These are phyloP conservation scores for Apistogramma diplotaenia DNA, from an alignment of 2,113 vertebrate genomes.

Conservation along the genomic window DNA sequence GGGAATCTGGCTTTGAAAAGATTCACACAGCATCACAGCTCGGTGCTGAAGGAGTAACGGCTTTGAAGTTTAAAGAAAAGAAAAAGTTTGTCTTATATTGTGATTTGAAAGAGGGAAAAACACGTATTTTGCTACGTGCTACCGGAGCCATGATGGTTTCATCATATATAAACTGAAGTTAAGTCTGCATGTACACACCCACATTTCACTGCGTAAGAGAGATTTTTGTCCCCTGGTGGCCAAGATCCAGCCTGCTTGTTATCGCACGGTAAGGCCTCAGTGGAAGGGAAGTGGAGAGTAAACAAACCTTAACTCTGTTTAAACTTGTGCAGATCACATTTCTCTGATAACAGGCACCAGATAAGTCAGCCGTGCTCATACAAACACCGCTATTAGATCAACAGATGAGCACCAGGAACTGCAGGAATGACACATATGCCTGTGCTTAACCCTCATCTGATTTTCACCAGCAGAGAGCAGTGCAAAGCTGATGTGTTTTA, in stretches of 20 bases:
- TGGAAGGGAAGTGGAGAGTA: neutral
- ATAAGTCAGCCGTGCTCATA: neutral
- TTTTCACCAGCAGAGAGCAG: slow-evolving; percentile 21
- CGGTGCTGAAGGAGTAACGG: neutral
- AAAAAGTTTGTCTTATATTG: neutral
- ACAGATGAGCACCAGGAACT: neutral
- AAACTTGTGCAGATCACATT: neutral
- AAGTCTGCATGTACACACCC: neutral
- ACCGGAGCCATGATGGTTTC: neutral
- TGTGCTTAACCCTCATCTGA: neutral
- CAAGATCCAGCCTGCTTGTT: rapidly evolving
- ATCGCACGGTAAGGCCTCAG: neutral
- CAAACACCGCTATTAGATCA: neutral
- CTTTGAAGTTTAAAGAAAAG: no score
- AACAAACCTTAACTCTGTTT: neutral
- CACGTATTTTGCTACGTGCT: no score
- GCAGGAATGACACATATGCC: neutral
- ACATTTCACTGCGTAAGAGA: neutral
- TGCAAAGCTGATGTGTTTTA: neutral
- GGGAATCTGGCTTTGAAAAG: neutral
- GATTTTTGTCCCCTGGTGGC: neutral
- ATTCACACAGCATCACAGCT: neutral
- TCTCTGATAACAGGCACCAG: neutral
- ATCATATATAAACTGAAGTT: neutral
- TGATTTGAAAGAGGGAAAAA: neutral